Evolutionary conservation across 2,797 vertebrate species (phyloP).

Genomic region (Arctocebus calabarensis): DNA sequence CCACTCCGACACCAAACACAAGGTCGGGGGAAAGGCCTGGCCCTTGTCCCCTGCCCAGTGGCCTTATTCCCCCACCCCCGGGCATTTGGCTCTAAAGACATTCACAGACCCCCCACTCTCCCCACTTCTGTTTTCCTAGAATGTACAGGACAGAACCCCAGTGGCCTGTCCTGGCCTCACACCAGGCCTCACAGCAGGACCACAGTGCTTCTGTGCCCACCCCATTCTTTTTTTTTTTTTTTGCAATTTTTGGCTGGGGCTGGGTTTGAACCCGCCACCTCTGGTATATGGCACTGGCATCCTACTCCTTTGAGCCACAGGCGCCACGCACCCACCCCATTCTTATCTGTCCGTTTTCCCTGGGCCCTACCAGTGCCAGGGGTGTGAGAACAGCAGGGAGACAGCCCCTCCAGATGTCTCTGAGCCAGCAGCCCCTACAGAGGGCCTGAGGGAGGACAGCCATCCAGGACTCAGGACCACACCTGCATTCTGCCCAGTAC

Average conservation of each 20-base stretch:
- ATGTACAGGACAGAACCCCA: neutral
- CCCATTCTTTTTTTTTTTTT: no score
- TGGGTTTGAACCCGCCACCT: no score
- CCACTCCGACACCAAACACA: neutral
- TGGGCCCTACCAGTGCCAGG: neutral
- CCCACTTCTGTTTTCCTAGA: no score
- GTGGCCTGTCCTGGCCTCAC: fast-evolving
- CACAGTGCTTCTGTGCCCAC: neutral
- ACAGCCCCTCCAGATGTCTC: conserved; percentile 22
- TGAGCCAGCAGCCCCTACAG: neutral
- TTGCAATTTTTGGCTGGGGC: no score
- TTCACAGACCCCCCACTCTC: neutral
- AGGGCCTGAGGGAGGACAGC: no score
- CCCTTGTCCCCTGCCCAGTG: fast-evolving
- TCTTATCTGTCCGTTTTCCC: neutral
- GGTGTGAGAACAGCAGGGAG: neutral
- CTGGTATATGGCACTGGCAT: no score
- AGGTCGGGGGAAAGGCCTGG: neutral
- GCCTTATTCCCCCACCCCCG: no score
- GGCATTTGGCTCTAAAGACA: neutral
- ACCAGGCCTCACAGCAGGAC: neutral
- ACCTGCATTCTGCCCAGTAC: neutral
- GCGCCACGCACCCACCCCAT: fast-evolving
- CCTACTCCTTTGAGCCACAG: no score
- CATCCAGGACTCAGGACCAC: fast-evolving